Base-by-base conservation (phyloP, 1,140 invertebrate genomes). In the Ladona fulva region DNA sequence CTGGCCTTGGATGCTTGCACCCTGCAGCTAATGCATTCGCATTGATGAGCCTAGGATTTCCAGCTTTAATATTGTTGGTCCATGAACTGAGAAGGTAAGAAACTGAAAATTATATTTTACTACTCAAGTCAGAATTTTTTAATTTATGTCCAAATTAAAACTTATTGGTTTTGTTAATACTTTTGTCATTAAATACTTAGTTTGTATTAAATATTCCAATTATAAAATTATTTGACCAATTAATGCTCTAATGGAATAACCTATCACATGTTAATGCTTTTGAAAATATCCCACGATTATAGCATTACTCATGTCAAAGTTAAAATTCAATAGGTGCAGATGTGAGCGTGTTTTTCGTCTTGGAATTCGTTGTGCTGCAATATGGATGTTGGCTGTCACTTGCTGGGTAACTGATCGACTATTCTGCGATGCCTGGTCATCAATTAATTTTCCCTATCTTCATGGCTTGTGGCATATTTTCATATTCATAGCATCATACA, bases 391-490 rank as follows among this genome's bases (percentile, higher is more conserved):
- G 14, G 92, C 92, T 5, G 89, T 93, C 12, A 84, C 89, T 78
- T 93, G 90, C 82, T 94, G 93, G 93, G 84, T 94, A 16, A 91
- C 91, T 79, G 93, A 94, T 85, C 86, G 91, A 25, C 84, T 93
- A 79, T 92, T 93, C 83, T 94, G 93, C 83, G 91, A 93, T 81
- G 88, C 91, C 24, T 94, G 92, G 92, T 87, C 90, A 0, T 88
- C 89, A 11, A 87, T 93, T 24, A 89, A 92, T 83, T 92, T 94
- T 81, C 92, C 92, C 0, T 94, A 94, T 84, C 85, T 94, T 80
- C 93, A 94, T 83, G 92, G 90, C 19, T 86, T 93, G 10, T 94
- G 92, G 92, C 93, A 94, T 84, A 86, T 94, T 24, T 89, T 94
- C 66, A 93, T 93, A 80, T 93, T 93, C 80, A 92, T 94, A 74